Conservation (phyloP, 2,797 vertebrate genomes). For the Enteromius treurensis region DNA sequence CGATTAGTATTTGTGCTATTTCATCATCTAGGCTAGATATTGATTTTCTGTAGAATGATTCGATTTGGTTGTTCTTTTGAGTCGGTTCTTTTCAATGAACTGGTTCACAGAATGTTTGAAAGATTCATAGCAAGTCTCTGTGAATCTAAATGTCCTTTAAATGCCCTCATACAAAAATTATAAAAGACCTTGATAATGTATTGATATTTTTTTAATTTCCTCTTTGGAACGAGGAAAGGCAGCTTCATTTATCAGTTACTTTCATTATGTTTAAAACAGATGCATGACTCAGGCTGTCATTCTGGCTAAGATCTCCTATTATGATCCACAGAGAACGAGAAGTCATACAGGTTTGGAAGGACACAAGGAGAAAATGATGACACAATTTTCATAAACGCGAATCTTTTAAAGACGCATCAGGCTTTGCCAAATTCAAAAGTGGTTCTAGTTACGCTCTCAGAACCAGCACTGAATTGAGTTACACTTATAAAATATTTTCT, state of each 20-base stretch:
- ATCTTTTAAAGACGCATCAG: not conserved
- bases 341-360: not conserved
- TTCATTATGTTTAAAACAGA: not conserved
- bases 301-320: not conserved
- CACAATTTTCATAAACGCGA: not conserved
- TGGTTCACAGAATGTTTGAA: not conserved
- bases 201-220: not conserved
- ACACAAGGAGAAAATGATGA: not conserved
- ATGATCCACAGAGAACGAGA: not conserved
- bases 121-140: not conserved
- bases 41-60: not conserved
- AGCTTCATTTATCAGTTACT: not conserved
- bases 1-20: not conserved
- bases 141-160: not conserved
- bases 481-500: not conserved
- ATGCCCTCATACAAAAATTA: not conserved
- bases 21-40: not conserved
- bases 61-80: slow-evolving; percentile 7
- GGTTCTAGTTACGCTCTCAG: not conserved
- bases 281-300: not conserved
- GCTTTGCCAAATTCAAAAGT: slow-evolving; percentile 1
- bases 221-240: not conserved
- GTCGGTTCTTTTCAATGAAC: slow-evolving; percentile 7
- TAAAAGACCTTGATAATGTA: not conserved
- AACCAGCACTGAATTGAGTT: not conserved